Base-by-base conservation (phyloP, 2,888 invertebrate species). In the Masnerella sp. region DNA sequence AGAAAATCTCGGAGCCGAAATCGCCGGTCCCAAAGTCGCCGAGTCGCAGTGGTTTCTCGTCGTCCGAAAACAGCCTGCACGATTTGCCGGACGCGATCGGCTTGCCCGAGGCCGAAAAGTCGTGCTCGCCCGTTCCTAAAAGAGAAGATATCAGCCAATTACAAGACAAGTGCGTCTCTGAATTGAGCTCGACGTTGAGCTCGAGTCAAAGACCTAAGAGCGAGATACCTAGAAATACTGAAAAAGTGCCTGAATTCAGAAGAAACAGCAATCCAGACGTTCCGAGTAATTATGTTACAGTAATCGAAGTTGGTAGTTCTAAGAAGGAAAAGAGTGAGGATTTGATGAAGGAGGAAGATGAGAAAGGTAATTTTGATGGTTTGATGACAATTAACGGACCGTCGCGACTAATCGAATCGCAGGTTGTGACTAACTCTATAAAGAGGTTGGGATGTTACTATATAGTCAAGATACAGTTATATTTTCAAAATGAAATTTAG, bases 241-340 rank as follows among this genome's bases (percentile, higher is more conserved):
- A 85, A 59, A 87, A 85, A 80, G 80, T 85, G 79, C 80, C 81
- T 79, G 83, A 85, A 77, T 79, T 82, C 67, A 81, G 88, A 70
- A 83, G 87, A 77, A 85, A 88, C 82, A 86, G 88, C 68, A 88
- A 90, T 83, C 89, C 89, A 22, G 87, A 87, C 76, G 85, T 87
- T 64, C 86, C 86, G 51, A 90, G 89, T 81, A 90, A 95, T 88
- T 96, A 95, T 88, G 92, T 96, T 78, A 96, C 95, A 72, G 95
- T 96, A 77, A 96, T 96, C 81, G 94, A 95, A 91, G 95, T 96
- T 32, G 95, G 95, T 86, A 86, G 85, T 78, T 81, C 85, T 40
- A 86, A 87, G 76, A 86, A 86, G 67, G 86, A 87, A 30, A 85
- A 87, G 75, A 77, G 80, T 43, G 83, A 84, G 20, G 83, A 82